Evolutionary conservation across 1,140 invertebrate genomes (phyloP).

Genomic region (Papilio glaucus): DNA sequence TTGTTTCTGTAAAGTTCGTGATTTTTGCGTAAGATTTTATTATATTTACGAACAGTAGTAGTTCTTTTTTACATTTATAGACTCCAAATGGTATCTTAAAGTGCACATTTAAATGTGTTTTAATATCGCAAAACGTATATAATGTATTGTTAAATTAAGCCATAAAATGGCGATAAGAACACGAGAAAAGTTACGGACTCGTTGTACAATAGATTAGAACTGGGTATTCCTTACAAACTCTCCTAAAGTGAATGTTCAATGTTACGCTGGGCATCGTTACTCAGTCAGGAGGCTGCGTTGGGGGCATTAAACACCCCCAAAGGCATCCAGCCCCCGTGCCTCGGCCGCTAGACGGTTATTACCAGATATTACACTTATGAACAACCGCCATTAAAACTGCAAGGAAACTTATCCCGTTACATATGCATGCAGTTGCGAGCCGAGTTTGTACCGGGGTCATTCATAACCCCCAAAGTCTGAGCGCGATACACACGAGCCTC

Average conservation of each 20-base stretch:
- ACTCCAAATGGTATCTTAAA: too few species aligned
- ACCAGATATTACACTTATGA: slow-evolving; percentile 80
- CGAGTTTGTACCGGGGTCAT: slow-evolving; percentile 64
- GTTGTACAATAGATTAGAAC: slow-evolving; percentile 1
- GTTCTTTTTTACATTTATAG: too few species aligned
- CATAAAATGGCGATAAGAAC: neutral
- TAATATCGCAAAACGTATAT: neutral
- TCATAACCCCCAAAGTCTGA: slow-evolving; percentile 65
- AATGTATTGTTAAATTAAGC: neutral
- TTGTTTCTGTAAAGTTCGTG: too few species aligned
- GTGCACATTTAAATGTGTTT: too few species aligned
- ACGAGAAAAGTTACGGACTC: too few species aligned
- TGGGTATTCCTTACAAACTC: slow-evolving; percentile 11
- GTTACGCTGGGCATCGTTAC: slow-evolving; percentile 17
- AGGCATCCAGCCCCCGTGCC: slow-evolving; percentile 42
- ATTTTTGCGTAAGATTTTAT: too few species aligned
- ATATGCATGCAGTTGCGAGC: slow-evolving; percentile 70
- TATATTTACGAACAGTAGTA: too few species aligned
- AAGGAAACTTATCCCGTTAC: slow-evolving; percentile 69
- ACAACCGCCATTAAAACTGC: slow-evolving; percentile 75
- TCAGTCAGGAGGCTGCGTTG: neutral
- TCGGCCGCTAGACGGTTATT: slow-evolving; percentile 59
- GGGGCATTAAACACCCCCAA: slow-evolving; percentile 47
- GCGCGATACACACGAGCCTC: slow-evolving; percentile 47
- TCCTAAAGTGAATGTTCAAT: neutral